Conservation (phyloP, 2,113 vertebrate species). For the Cariama cristata region DNA sequence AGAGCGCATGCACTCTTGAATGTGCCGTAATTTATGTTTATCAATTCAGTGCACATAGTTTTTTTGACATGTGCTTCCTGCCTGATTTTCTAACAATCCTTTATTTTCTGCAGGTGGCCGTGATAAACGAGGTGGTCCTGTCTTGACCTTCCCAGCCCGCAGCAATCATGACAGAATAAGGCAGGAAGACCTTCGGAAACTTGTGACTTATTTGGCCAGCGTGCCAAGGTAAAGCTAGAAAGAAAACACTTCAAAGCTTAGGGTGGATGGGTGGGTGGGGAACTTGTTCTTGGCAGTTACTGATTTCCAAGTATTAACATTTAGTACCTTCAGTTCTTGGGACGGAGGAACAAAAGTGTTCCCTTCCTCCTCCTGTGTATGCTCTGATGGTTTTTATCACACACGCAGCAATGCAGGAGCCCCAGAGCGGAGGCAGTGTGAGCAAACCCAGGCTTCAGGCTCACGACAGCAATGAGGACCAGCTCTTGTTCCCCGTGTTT, state of each 20-base stretch:
- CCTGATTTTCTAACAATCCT: slow-evolving; percentile 62
- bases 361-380: slow-evolving; percentile 11
- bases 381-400: not conserved
- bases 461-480: not conserved
- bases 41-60: not conserved
- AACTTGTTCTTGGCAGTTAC: slow-evolving; percentile 65
- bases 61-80: slow-evolving; percentile 55
- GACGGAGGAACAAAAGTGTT: slow-evolving; percentile 16
- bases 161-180: slow-evolving; percentile 99
- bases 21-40: slow-evolving; percentile 7
- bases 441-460: not conserved
- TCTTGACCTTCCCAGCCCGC: slow-evolving; percentile 94
- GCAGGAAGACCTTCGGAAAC: slow-evolving; percentile 94
- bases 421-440: fast-evolving
- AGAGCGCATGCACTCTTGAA: not conserved
- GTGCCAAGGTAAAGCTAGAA: slow-evolving; percentile 85
- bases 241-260: slow-evolving; percentile 64
- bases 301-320: slow-evolving; percentile 64
- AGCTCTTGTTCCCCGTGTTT: not conserved
- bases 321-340: slow-evolving; percentile 52
- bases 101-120: slow-evolving; percentile 87
- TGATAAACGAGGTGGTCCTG: slow-evolving; percentile 97
- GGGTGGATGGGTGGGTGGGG: slow-evolving; percentile 1
- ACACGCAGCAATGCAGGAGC: not conserved
- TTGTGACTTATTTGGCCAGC: slow-evolving; percentile 97